Conservation (phyloP, 64 coral and sea anemone species). For the Catalaphyllia jardinei region DNA sequence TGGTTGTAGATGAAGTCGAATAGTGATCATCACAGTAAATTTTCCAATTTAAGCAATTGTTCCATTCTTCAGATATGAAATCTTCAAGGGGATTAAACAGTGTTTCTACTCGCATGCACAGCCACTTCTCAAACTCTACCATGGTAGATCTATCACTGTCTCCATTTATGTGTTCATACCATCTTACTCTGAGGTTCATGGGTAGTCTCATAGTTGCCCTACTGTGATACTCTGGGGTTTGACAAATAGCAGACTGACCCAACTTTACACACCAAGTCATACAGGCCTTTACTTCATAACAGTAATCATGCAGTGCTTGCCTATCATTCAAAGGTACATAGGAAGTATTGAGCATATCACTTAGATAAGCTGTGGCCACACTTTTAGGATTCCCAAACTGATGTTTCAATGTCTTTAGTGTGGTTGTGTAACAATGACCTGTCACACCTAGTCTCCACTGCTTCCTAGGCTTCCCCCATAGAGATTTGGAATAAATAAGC, state of each 20-base stretch:
- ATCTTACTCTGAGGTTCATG: background rate
- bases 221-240: slow-evolving; percentile 11
- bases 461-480: background rate
- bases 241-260: background rate
- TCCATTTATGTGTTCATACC: background rate
- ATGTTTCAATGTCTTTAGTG: slow-evolving; percentile 6
- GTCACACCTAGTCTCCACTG: slow-evolving; percentile 24
- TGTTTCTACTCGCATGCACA: slow-evolving; percentile 7
- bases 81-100: slow-evolving; percentile 12
- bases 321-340: background rate
- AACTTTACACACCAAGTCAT: background rate
- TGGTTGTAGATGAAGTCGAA: too few relatives aligned
- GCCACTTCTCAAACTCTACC: slow-evolving; percentile 12
- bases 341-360: background rate
- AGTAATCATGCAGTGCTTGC: background rate
- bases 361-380: slow-evolving; percentile 9
- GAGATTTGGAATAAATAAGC: slow-evolving; percentile 6
- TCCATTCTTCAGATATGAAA: background rate
- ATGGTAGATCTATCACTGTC: background rate
- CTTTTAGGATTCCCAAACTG: slow-evolving; percentile 22
- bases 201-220: slow-evolving; percentile 21
- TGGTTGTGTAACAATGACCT: slow-evolving; percentile 1
- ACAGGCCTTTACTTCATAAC: background rate
- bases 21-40: too few relatives aligned
- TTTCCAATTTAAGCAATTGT: too few relatives aligned